Conservation (phyloP, 2,797 vertebrate species). For the Urocyon cinereoargenteus region DNA sequence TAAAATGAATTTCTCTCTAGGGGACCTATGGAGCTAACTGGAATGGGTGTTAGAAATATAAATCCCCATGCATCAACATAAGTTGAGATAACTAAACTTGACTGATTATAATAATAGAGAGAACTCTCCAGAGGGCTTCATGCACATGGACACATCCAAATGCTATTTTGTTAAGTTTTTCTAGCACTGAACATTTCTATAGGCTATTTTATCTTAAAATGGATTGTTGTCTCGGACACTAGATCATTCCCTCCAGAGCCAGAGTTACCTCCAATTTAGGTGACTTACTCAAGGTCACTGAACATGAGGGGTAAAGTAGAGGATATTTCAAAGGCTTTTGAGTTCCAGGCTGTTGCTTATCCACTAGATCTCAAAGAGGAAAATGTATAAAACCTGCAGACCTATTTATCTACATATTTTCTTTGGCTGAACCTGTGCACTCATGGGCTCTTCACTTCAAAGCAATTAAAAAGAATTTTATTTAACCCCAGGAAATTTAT, state of each 20-base stretch:
- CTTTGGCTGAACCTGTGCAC: slow-evolving; percentile 25
- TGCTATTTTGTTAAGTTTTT: slow-evolving; percentile 39
- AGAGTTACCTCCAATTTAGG: neutral
- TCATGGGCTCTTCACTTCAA: slow-evolving; percentile 23
- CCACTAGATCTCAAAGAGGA: slow-evolving; percentile 39
- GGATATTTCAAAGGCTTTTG: slow-evolving; percentile 49
- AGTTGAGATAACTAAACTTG: neutral
- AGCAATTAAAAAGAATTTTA: slow-evolving; percentile 50
- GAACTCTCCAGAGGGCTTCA: neutral
- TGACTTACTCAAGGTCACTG: slow-evolving; percentile 67
- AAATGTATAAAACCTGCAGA: slow-evolving; percentile 38
- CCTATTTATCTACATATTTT: slow-evolving; percentile 69
- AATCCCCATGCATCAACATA: slow-evolving; percentile 5
- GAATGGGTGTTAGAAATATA: slow-evolving; percentile 27
- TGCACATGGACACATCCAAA: neutral
- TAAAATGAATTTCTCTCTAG: slow-evolving; percentile 54
- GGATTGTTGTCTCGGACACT: neutral
- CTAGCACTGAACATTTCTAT: neutral
- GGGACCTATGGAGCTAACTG: neutral
- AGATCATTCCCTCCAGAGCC: slow-evolving; percentile 35
- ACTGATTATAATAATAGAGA: neutral
- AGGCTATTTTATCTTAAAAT: neutral
- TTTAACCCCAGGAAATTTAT: neutral
- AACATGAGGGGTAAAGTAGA: neutral
- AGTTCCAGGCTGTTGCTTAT: slow-evolving; percentile 62